Evolutionary conservation across 1,140 invertebrate genomes (phyloP).

Genomic region (Hormaphis cornu): DNA sequence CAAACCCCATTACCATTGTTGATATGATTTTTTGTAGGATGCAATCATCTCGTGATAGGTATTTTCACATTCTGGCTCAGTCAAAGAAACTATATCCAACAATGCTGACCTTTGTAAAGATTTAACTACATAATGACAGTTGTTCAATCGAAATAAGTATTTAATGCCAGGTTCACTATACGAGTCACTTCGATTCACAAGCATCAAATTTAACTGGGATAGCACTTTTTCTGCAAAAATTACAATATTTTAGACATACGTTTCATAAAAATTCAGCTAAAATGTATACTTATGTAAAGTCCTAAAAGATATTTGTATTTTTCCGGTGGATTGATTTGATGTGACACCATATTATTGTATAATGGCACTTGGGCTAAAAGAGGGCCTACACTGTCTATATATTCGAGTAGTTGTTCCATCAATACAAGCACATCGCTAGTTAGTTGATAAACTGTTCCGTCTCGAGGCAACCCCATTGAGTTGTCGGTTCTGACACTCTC

Average conservation of each 20-base stretch:
- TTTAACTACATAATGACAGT: conserved; percentile 87
- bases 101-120: conserved; percentile 73
- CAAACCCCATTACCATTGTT: conserved; percentile 52
- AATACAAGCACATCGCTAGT: conserved; percentile 87
- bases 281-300: conserved; percentile 60
- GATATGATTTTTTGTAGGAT: conserved; percentile 66
- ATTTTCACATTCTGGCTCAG: conserved; percentile 72
- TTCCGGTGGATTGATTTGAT: conserved; percentile 44
- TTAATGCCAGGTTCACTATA: conserved; percentile 72
- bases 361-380: conserved; percentile 53
- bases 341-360: conserved; percentile 45
- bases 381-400: conserved; percentile 62
- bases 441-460: conserved; percentile 92
- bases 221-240: conserved; percentile 65
- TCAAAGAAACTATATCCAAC: conserved; percentile 65
- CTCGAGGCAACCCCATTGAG: conserved; percentile 73
- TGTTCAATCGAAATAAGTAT: conserved; percentile 81
- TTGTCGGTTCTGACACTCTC: conserved; percentile 79
- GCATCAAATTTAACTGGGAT: conserved; percentile 69
- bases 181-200: conserved; percentile 72
- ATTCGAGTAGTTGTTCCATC: conserved; percentile 71
- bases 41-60: conserved; percentile 73
- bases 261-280: not conserved
- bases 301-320: conserved; percentile 50
- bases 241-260: conserved; percentile 1